A percentile compares a stretch with the other conserved stretches of the same genome.
phyloP scores from a whole-genome alignment of 2,888 invertebrate species.

The Luffia ferchaultella region DNA sequence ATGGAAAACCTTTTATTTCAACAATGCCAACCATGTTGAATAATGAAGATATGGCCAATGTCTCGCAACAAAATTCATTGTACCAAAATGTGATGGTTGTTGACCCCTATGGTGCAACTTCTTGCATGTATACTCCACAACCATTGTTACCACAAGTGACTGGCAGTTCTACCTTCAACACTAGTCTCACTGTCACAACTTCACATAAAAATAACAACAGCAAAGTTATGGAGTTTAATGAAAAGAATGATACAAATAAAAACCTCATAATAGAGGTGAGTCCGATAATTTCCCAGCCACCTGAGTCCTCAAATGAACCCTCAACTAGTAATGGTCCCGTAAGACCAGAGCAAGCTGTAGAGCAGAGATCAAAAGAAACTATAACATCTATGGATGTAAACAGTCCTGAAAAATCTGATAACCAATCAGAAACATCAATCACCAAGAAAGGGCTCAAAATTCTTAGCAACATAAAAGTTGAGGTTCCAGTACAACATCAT shows the following conservation, averaged over 20 bases:
- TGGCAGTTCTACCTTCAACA: slow-evolving; percentile 29
- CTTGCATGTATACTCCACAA: slow-evolving; percentile 50
- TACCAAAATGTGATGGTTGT: slow-evolving; percentile 60
- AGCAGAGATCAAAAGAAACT: slow-evolving; percentile 1
- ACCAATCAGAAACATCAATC: slow-evolving; percentile 33
- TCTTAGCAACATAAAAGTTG: slow-evolving; percentile 60
- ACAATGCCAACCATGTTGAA: slow-evolving; percentile 39
- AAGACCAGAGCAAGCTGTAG: not conserved
- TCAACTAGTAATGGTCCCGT: not conserved
- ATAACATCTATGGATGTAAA: not conserved
- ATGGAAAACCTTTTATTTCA: slow-evolving; percentile 49
- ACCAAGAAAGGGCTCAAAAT: slow-evolving; percentile 53
- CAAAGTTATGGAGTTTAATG: not conserved
- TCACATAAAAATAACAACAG: not conserved
- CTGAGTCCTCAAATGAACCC: slow-evolving; percentile 1
- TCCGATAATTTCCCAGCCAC: slow-evolving; percentile 32
- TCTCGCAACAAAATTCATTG: slow-evolving; percentile 43
- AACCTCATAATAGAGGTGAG: slow-evolving; percentile 52
- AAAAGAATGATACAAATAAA: slow-evolving; percentile 33
- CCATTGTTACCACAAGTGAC: slow-evolving; percentile 35
- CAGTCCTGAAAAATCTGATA: not conserved
- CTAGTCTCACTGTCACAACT: not conserved
- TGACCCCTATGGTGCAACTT: slow-evolving; percentile 51
- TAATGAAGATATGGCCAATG: slow-evolving; percentile 38
- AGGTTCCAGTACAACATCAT: slow-evolving; percentile 55